Base-by-base conservation (phyloP, 2,888 invertebrate genomes). In the Drosophila kuntzei region DNA sequence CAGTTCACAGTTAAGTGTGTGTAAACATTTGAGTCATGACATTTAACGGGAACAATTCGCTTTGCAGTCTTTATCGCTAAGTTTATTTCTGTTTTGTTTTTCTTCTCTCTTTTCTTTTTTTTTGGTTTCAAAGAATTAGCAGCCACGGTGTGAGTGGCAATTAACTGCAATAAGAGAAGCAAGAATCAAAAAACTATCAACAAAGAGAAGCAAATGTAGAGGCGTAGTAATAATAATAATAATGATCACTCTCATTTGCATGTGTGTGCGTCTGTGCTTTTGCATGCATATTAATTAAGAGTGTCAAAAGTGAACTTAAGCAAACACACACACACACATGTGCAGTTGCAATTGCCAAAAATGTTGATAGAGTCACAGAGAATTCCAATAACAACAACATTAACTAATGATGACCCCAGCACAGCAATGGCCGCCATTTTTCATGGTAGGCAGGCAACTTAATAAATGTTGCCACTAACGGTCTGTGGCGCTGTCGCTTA, bases 21-120 rank as follows among this genome's bases (percentile, higher is more conserved):
- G 49, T 59, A 74, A 64, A 25, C 61, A 62, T 65, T 79, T 79
- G 79, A 79, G 75, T 76, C 75, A 79, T 76, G 49, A 41, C 53
- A 59, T 57, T 77, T 72, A 71, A 18, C 57, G 29, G 47, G 76
- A 74, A 74, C 43, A 50, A 64, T 47, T 9, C 53, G 63, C 58
- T 69, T 55, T 71, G 71, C 65, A 64, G 51, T 64, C 51, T 57
- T 73, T 73, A 64, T 71, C 72, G 57, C 54, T n/a, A 34, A 14
- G 49, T 54, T 54, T 16, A 43, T 25, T 50, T 54, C 25, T 27
- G 11, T 16, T n/a, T 25, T 57, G 6, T 14, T 27, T 14, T 47
- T 9, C n/a, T 18, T 4, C 20, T 32, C 22, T 25, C 2, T 18
- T 49, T 34, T 18, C 8, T 16, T 27, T 27, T 37, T 7, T 20